Conservation (phyloP, 2,888 invertebrate species). For the Scaptomyza parva region DNA sequence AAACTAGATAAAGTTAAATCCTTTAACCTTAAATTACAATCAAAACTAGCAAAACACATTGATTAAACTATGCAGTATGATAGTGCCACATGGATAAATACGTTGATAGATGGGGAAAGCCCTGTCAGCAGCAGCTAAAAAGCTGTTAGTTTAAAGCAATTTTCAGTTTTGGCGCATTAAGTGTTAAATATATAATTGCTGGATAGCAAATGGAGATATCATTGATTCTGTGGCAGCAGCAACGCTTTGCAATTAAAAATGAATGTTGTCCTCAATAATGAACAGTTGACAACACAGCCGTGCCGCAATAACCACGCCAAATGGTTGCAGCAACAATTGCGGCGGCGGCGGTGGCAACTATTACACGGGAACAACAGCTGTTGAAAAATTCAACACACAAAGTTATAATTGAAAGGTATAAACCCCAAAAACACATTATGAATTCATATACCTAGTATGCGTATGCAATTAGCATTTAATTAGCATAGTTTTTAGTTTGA, state of each 20-base stretch:
- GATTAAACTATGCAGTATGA: slow-evolving; percentile 20
- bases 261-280: slow-evolving; percentile 27
- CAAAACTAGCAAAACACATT: slow-evolving; percentile 51
- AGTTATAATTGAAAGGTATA: slow-evolving; percentile 55
- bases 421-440: slow-evolving; percentile 45
- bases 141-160: not conserved
- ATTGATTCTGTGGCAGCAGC: slow-evolving; percentile 2
- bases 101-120: slow-evolving; percentile 9
- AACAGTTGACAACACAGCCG: slow-evolving; percentile 30
- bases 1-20: slow-evolving; percentile 27
- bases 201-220: not conserved
- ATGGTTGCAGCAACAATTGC: slow-evolving; percentile 32
- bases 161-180: slow-evolving; percentile 3
- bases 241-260: slow-evolving; percentile 33
- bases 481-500: slow-evolving; percentile 41
- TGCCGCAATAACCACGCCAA: slow-evolving; percentile 31
- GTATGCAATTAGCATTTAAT: slow-evolving; percentile 67
- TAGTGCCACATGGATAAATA: slow-evolving; percentile 29
- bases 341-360: too few species aligned
- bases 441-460: slow-evolving; percentile 54
- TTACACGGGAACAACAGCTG: not conserved
- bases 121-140: not conserved
- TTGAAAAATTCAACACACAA: slow-evolving; percentile 24
- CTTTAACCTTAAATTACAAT: slow-evolving; percentile 44
- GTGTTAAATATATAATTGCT: slow-evolving; percentile 2